A percentile compares a stretch with the other conserved stretches of the same genome.
phyloP scores from a whole-genome alignment of 2,113 vertebrate species.

The Mormyrus iriodes region DNA sequence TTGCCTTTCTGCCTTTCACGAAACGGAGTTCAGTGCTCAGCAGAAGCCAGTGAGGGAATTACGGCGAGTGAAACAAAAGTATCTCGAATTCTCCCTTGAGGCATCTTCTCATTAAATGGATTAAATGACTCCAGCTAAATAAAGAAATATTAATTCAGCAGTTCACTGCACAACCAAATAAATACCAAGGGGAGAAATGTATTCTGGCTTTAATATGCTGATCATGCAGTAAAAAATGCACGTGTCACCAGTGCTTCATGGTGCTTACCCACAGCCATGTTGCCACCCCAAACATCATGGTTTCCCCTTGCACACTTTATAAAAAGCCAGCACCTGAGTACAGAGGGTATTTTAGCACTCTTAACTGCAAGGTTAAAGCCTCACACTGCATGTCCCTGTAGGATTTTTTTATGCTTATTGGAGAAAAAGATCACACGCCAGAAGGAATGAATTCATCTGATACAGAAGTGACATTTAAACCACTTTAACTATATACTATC shows the following conservation, averaged over 20 bases:
- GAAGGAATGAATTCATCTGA: neutral
- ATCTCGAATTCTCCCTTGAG: neutral
- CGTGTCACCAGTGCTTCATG: neutral
- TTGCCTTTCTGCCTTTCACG: neutral
- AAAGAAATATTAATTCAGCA: constrained; percentile 4
- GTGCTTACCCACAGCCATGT: neutral
- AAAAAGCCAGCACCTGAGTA: neutral
- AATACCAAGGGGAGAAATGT: neutral
- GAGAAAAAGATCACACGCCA: neutral
- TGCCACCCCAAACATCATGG: neutral
- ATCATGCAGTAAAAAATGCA: neutral
- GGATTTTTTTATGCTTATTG: neutral
- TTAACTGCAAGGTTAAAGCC: neutral
- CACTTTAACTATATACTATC: neutral
- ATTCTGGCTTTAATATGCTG: neutral
- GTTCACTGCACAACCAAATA: neutral
- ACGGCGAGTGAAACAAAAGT: neutral
- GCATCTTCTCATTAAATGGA: neutral
- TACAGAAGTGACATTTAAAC: neutral
- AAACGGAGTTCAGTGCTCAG: neutral
- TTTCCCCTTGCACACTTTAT: neutral
- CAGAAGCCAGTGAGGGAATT: neutral
- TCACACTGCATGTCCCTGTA: neutral
- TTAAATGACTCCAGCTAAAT: neutral
- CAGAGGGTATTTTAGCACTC: neutral